A percentile compares a stretch with the other conserved stretches of the same genome.
These are phyloP conservation scores for Cephus rjabovi DNA, from an alignment of 2,888 invertebrate species.

Conservation along the genomic window DNA sequence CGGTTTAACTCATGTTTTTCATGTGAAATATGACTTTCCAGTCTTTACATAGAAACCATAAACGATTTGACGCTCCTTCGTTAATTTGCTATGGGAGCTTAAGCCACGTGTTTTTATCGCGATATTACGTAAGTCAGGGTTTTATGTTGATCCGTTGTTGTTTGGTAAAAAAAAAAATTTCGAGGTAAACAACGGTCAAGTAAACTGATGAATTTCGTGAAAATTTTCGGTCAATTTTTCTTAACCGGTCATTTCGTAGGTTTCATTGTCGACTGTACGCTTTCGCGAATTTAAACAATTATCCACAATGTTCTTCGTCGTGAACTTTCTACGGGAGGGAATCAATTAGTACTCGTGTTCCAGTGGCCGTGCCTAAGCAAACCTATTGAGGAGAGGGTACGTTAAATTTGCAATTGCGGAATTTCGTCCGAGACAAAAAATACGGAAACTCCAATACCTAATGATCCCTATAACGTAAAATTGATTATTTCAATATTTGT, in stretches of 20 bases:
- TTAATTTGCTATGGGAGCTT: not conserved
- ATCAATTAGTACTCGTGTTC: not conserved
- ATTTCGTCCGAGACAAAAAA: not conserved
- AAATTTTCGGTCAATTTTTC: not conserved
- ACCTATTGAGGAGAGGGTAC: not conserved
- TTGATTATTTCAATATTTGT: not conserved
- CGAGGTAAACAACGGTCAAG: not conserved
- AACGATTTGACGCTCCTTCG: not conserved
- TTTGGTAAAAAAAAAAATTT: not conserved
- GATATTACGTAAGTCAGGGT: not conserved
- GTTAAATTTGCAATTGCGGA: not conserved
- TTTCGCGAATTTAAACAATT: slow-evolving; percentile 24
- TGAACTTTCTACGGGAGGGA: slow-evolving; percentile 18
- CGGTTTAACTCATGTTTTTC: not conserved
- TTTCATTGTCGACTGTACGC: slow-evolving; percentile 17
- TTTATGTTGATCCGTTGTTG: not conserved
- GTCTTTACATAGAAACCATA: not conserved
- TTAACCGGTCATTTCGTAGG: slow-evolving; percentile 5
- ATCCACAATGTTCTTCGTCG: slow-evolving; percentile 14
- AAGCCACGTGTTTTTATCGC: not conserved
- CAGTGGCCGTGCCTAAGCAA: not conserved
- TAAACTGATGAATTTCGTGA: not conserved
- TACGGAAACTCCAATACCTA: not conserved
- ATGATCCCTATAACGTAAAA: not conserved
- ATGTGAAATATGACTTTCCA: not conserved